phyloP scores from a whole-genome alignment of 2,113 vertebrate genomes.

The Leuciscus idus region DNA sequence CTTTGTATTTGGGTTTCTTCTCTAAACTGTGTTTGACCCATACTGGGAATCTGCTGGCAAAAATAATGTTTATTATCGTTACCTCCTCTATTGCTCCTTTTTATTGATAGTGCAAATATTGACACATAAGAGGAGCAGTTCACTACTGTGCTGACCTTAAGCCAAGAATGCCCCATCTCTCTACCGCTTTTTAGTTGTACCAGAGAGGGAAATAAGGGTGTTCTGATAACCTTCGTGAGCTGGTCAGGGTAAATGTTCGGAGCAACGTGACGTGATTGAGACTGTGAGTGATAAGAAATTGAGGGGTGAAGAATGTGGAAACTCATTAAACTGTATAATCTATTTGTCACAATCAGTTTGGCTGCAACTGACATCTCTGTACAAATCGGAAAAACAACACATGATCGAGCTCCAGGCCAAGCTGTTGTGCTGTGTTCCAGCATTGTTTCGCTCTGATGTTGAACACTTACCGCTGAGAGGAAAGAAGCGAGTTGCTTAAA shows the following conservation, averaged over 20 bases:
- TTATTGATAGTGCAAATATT: conserved; percentile 54
- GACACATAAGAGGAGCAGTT: conserved; percentile 45
- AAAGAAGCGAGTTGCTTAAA: conserved; percentile 20
- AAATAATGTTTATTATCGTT: conserved; percentile 45
- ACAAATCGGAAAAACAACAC: conserved; percentile 13
- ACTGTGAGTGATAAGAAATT: conserved; percentile 50
- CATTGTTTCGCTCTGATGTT: conserved; percentile 8
- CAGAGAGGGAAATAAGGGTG: conserved; percentile 59
- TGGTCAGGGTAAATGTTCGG: conserved; percentile 64
- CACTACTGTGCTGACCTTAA: conserved; percentile 54
- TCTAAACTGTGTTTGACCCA: conserved; percentile 50
- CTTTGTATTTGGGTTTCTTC: not conserved
- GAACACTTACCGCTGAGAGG: conserved; percentile 4
- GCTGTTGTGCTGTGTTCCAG: not conserved
- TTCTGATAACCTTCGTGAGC: conserved; percentile 57
- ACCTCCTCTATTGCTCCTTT: conserved; percentile 21
- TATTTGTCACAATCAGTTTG: conserved; percentile 66
- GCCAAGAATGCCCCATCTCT: conserved; percentile 43
- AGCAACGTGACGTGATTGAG: conserved; percentile 54
- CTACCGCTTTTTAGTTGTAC: conserved; percentile 58
- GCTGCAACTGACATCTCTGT: conserved; percentile 33
- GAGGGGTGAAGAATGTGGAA: conserved; percentile 47
- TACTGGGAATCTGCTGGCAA: not conserved
- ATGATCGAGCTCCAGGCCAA: not conserved
- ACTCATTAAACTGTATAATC: conserved; percentile 68